A percentile compares a stretch with the other conserved stretches of the same genome.
phyloP scores from a whole-genome alignment of 2,797 vertebrate genomes.

The Paratrypauchen microcephalus region DNA sequence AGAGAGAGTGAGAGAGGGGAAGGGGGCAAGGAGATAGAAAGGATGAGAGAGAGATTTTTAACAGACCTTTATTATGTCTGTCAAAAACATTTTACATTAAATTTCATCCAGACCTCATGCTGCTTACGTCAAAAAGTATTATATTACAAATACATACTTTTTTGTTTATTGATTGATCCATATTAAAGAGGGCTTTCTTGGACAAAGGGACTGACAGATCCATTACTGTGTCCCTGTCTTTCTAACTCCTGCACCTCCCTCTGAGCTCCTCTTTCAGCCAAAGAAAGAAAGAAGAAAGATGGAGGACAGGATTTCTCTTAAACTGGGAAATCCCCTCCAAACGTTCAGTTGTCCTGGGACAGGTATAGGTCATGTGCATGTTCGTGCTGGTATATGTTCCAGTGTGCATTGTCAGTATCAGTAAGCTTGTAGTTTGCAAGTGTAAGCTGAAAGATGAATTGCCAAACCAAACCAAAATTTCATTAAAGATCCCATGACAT shows the following conservation, averaged over 20 bases:
- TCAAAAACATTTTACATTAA: no score
- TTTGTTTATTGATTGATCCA: not conserved
- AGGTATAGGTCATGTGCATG: conserved; percentile 46
- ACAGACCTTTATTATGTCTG: no score
- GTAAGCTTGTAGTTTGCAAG: no score
- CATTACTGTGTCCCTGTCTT: not conserved
- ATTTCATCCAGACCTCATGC: no score
- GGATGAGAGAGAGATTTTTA: not conserved
- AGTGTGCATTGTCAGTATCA: not conserved
- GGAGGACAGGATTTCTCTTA: conserved; percentile 63
- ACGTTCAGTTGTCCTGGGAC: conserved; percentile 32
- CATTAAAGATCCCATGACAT: no score
- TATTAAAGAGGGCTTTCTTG: conserved; percentile 1
- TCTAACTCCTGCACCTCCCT: conserved; percentile 26
- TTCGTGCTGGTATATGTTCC: no score
- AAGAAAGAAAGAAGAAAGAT: conserved; percentile 33
- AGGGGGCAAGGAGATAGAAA: not conserved
- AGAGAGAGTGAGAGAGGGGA: not conserved
- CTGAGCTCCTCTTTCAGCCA: conserved; percentile 26
- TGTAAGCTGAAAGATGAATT: no score
- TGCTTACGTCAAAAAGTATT: no score
- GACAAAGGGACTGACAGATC: not conserved
- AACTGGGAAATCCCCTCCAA: conserved; percentile 48
- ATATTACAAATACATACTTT: no score
- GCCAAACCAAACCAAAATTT: no score